These are phyloP conservation scores for Ectropis grisescens DNA, from an alignment of 1,140 invertebrate species.

Conservation along the genomic window DNA sequence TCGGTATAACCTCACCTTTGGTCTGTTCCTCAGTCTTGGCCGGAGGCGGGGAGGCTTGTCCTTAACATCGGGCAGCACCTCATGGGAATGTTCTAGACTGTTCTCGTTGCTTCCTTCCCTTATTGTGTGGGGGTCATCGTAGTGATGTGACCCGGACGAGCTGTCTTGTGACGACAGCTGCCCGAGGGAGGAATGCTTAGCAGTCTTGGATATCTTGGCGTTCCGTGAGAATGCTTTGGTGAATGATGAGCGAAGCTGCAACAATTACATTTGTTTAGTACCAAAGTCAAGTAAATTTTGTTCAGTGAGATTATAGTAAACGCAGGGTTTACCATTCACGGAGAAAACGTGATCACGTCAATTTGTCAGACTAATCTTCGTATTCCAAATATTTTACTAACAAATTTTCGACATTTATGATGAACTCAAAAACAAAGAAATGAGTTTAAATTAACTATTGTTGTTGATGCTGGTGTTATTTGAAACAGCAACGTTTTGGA, in stretches of 20 bases:
- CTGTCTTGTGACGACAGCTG: constrained; percentile 63
- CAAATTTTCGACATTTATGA: too few relatives aligned
- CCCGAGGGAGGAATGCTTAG: constrained; percentile 70
- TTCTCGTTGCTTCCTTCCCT: constrained; percentile 68
- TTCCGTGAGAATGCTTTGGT: constrained; percentile 96
- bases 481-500: too few relatives aligned
- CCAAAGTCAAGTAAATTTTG: too few relatives aligned
- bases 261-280: too few relatives aligned
- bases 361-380: too few relatives aligned
- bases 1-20: constrained; percentile 49
- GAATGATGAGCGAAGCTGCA: constrained; percentile 92
- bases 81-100: constrained; percentile 66
- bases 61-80: constrained; percentile 49
- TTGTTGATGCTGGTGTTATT: too few relatives aligned
- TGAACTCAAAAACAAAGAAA: too few relatives aligned
- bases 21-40: constrained; percentile 43
- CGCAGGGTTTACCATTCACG: too few relatives aligned
- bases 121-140: constrained; percentile 64
- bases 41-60: constrained; percentile 47
- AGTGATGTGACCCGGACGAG: constrained; percentile 58
- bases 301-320: too few relatives aligned
- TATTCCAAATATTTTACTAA: too few relatives aligned
- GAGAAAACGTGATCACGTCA: too few relatives aligned
- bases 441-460: too few relatives aligned
- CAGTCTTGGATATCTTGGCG: constrained; percentile 78